phyloP scores from a whole-genome alignment of 2,888 invertebrate genomes.

The Mystacides longicornis region DNA sequence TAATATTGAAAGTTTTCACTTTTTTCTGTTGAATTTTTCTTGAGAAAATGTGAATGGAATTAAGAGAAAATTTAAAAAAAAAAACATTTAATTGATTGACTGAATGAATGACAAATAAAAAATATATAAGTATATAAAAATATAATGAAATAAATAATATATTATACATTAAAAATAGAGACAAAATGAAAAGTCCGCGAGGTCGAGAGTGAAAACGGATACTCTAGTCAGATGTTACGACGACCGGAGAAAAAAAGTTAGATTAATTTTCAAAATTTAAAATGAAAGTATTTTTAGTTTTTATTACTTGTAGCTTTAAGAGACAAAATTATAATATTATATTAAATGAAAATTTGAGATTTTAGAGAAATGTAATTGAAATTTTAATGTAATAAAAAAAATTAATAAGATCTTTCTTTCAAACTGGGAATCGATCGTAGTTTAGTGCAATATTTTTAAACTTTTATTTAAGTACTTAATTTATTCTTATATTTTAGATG shows the following conservation, averaged over 20 bases:
- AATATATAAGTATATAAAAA: neutral
- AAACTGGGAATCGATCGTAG: constrained; percentile 17
- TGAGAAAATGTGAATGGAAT: neutral
- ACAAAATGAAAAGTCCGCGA: constrained; percentile 16
- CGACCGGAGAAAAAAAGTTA: constrained; percentile 43
- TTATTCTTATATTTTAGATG: neutral
- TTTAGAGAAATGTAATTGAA: neutral
- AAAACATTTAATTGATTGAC: neutral
- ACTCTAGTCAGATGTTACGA: constrained; percentile 49
- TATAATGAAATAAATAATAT: constrained; percentile 1
- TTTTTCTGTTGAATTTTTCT: too few relatives aligned
- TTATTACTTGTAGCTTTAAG: constrained; percentile 33
- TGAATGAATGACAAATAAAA: constrained; percentile 3
- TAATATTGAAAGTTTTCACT: too few relatives aligned
- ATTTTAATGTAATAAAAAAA: neutral
- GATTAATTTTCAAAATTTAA: constrained; percentile 45
- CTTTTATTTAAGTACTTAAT: constrained; percentile 13
- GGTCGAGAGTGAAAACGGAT: constrained; percentile 28
- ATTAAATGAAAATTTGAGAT: too few relatives aligned
- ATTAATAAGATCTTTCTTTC: constrained; percentile 12
- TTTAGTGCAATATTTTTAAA: constrained; percentile 22
- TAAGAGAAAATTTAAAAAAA: neutral
- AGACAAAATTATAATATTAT: too few relatives aligned
- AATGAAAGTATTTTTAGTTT: constrained; percentile 48
- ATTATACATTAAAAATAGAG: neutral